Percentiles rank a stretch among this genome's conserved stretches.
phyloP scores from a whole-genome alignment of 1,140 invertebrate species.

The Onthophagus taurus region DNA sequence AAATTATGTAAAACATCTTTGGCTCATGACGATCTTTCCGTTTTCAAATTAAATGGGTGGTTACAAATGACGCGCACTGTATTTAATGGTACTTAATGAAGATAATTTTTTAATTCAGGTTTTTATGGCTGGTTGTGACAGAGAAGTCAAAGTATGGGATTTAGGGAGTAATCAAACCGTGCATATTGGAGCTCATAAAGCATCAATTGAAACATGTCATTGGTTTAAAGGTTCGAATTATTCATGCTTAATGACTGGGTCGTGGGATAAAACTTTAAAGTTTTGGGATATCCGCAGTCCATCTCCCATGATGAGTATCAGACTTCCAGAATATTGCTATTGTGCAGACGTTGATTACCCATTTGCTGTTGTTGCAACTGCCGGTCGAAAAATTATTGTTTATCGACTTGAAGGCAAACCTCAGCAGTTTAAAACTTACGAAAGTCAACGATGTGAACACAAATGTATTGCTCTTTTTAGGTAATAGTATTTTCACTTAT shows the following conservation, averaged over 20 bases:
- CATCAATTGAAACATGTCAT: conserved; percentile 92
- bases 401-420: conserved; percentile 93
- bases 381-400: conserved; percentile 80
- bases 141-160: conserved; percentile 98
- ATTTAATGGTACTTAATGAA: neutral
- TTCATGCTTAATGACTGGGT: conserved; percentile 95
- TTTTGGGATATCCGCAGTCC: conserved; percentile 95
- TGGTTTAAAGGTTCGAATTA: conserved; percentile 96
- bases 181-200: conserved; percentile 93
- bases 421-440: conserved; percentile 85
- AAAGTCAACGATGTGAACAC: conserved; percentile 91
- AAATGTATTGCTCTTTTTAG: conserved; percentile 90
- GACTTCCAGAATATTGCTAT: conserved; percentile 88
- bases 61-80: neutral
- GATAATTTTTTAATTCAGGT: conserved; percentile 51
- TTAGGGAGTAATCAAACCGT: conserved; percentile 88
- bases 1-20: neutral
- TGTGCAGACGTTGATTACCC: conserved; percentile 98
- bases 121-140: conserved; percentile 96
- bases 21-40: too few relatives aligned
- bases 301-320: conserved; percentile 81
- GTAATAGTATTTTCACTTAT: conserved; percentile 41
- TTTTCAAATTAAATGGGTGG: neutral
- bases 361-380: conserved; percentile 95
- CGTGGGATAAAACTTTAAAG: conserved; percentile 97